Base-by-base conservation (phyloP, 2,888 invertebrate species). In the Sinotaia quadrata region DNA sequence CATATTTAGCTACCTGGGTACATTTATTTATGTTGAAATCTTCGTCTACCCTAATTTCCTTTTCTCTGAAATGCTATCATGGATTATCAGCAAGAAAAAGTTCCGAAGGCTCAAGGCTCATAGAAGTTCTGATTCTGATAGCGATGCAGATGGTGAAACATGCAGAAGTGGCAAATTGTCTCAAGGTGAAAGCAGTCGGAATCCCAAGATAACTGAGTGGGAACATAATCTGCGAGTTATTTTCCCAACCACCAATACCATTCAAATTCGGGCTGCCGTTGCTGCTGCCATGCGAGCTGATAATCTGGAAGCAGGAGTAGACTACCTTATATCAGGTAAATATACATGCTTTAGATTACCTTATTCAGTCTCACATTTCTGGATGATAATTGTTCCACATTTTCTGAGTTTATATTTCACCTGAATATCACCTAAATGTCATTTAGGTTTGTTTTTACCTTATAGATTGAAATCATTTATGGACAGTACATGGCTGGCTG, bases 301-400 rank as follows among this genome's bases (percentile, higher is more conserved):
- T n/a, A 52, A 12, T 29, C 34, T 63, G 36, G 63, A 63, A n/a
- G n/a, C 36, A n/a, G 63, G 63, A n/a, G 63, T 54, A 18, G 52
- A 63, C 37, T 63, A 63, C 29, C 21, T 63, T 18, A 63, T 27
- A 31, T 21, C 12, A 56, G 56, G 10, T 7, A 29, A 29, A 21
- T 51, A 8, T 8, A 56, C 10, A 15, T 21, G 10, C 12, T 59
- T 18, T 59, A 36, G 12, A 36, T 33, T 36, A 7, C 3, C 44
- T 21, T 29, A 47, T n/a, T n/a, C n/a, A n/a, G n/a, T n/a, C n/a
- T n/a, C n/a, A n/a, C n/a, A n/a, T n/a, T n/a, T n/a, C n/a, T n/a
- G n/a, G n/a, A n/a, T n/a, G n/a, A n/a, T n/a, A n/a, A n/a, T n/a
- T n/a, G n/a, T n/a, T n/a, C n/a, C n/a, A n/a, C n/a, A n/a, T n/a